Conservation (phyloP, 2,888 invertebrate species). For the Bellardia bayeri region DNA sequence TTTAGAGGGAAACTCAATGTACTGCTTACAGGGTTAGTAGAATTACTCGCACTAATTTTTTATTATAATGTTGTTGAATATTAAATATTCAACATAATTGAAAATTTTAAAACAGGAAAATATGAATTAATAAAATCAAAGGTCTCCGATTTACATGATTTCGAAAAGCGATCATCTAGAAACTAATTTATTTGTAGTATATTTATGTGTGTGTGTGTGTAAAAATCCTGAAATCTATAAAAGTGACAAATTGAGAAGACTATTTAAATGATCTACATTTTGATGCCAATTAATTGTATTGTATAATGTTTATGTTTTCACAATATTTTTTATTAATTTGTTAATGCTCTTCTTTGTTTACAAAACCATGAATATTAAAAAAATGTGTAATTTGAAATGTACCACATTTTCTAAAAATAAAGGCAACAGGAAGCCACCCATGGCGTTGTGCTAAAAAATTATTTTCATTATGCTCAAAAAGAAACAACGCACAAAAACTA, state of each 20-base stretch:
- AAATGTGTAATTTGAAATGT: background rate
- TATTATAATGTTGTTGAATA: constrained; percentile 10
- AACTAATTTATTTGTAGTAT: no score
- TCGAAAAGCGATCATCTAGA: no score
- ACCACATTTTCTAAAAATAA: background rate
- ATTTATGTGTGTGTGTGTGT: no score
- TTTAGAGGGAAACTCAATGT: background rate
- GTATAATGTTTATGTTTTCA: no score
- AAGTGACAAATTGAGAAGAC: no score
- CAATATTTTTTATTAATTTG: no score
- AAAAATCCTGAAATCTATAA: no score
- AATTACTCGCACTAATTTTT: constrained; percentile 19
- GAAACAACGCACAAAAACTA: background rate
- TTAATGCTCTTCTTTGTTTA: background rate
- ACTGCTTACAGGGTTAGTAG: background rate
- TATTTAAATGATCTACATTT: no score
- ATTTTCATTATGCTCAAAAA: background rate
- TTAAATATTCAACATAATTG: background rate
- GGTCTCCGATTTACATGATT: no score
- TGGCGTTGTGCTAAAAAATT: background rate
- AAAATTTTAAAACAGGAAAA: no score
- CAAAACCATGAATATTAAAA: background rate
- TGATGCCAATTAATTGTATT: no score
- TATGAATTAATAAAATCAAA: no score
- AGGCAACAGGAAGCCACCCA: constrained; percentile 1